These are phyloP conservation scores for Phoxinus dragarum DNA, from an alignment of 2,797 vertebrate species.

Conservation along the genomic window DNA sequence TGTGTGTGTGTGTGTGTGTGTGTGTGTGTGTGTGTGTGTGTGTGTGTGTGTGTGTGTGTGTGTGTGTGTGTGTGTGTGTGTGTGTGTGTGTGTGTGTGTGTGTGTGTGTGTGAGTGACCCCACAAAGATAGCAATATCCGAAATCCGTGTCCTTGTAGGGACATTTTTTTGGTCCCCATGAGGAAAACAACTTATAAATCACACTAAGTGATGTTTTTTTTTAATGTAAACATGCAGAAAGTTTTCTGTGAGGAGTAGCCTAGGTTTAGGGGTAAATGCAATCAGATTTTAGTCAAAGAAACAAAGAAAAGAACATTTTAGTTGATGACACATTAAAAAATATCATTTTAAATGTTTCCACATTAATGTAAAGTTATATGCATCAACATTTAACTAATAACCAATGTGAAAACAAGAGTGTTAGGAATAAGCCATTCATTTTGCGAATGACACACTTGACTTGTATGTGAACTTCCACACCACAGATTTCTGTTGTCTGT, in stretches of 20 bases:
- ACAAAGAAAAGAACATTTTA: background rate
- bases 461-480: background rate
- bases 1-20: slow-evolving; percentile 24
- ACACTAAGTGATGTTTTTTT: too few species aligned
- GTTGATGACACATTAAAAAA: background rate
- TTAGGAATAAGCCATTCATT: background rate
- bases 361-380: background rate
- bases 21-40: slow-evolving; percentile 27
- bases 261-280: background rate
- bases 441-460: background rate
- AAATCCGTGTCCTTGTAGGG: too few species aligned
- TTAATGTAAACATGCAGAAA: too few species aligned
- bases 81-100: background rate
- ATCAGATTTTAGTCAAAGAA: background rate
- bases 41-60: slow-evolving; percentile 1
- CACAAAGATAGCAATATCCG: too few species aligned
- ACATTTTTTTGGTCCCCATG: background rate
- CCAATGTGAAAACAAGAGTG: background rate
- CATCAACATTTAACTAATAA: background rate
- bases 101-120: background rate
- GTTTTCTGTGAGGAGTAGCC: too few species aligned
- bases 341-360: background rate
- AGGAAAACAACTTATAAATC: background rate
- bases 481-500: background rate
- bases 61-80: slow-evolving; percentile 34